Conservation (phyloP, 2,113 vertebrate genomes). For the Rhabdornis inornatus region DNA sequence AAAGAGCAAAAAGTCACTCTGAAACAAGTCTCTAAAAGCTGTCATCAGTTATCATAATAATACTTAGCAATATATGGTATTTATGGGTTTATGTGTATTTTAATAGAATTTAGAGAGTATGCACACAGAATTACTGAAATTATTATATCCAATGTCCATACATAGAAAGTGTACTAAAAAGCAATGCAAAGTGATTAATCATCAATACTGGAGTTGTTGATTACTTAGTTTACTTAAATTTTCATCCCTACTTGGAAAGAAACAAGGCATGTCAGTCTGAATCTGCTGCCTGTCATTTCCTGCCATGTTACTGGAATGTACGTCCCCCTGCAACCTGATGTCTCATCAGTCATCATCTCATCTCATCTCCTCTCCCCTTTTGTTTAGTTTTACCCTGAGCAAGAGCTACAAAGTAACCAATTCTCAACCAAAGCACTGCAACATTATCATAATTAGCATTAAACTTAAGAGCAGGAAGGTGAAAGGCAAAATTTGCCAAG, state of each 20-base stretch:
- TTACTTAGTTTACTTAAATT: neutral
- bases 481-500: neutral
- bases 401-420: neutral
- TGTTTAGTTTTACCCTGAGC: neutral
- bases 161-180: neutral
- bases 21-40: neutral
- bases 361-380: neutral
- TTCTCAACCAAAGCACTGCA: neutral
- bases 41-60: neutral
- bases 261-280: neutral
- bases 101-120: neutral
- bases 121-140: neutral
- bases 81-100: neutral
- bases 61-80: neutral
- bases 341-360: neutral
- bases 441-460: neutral
- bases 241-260: neutral
- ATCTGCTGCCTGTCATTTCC: neutral
- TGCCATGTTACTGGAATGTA: neutral
- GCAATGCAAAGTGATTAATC: neutral
- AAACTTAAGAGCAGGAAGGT: neutral
- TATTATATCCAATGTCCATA: fast-evolving
- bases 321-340: neutral
- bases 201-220: neutral
- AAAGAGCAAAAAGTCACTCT: neutral